Evolutionary conservation across 2,797 vertebrate species (phyloP).

Genomic region (Syncerus caffer): DNA sequence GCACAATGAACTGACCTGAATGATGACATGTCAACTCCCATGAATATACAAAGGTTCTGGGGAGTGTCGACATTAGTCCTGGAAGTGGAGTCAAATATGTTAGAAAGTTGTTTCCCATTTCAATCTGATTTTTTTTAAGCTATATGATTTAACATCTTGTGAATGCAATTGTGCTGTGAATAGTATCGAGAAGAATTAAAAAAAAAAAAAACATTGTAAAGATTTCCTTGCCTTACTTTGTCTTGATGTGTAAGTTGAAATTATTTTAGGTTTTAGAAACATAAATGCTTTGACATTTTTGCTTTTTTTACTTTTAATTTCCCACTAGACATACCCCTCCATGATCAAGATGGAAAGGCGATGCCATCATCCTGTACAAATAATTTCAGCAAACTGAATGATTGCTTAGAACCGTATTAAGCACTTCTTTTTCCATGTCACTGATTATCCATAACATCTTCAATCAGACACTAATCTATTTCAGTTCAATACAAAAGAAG

Average conservation of each 20-base stretch:
- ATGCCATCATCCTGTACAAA: neutral
- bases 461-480: neutral
- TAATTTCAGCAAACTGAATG: constrained; percentile 3
- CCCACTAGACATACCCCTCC: neutral
- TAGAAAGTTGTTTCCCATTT: constrained; percentile 53
- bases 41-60: constrained; percentile 39
- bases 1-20: neutral
- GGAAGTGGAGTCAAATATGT: constrained; percentile 44
- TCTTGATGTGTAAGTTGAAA: constrained; percentile 30
- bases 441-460: neutral
- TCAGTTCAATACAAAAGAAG: neutral
- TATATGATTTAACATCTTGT: constrained; percentile 51
- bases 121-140: neutral
- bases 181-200: neutral
- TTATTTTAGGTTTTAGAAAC: constrained; percentile 51
- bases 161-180: constrained; percentile 20
- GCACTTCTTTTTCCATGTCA: neutral
- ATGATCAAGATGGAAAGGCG: neutral
- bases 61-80: neutral
- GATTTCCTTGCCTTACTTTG: constrained; percentile 22
- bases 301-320: constrained; percentile 30
- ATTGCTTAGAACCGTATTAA: neutral
- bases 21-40: constrained; percentile 30
- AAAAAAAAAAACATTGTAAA: neutral
- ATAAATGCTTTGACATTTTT: constrained; percentile 30